phyloP scores from a whole-genome alignment of 1,140 invertebrate genomes.

The Macrosteles quadrilineatus region DNA sequence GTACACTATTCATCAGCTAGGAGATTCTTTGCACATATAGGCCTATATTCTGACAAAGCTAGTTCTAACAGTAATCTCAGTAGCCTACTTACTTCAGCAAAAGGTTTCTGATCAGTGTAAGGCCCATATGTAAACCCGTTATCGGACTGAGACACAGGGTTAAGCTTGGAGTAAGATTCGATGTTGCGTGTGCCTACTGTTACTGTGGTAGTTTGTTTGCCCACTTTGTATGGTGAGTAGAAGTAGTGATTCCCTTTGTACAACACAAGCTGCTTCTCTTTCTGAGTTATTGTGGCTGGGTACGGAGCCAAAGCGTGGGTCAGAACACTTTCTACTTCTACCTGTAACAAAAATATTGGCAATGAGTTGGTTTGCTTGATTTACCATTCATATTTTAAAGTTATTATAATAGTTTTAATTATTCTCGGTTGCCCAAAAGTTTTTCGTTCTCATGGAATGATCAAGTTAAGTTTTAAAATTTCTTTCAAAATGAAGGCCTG shows the following conservation, averaged over 20 bases:
- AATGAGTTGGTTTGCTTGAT: slow-evolving; percentile 15
- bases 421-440: background rate
- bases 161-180: slow-evolving; percentile 84
- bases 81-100: slow-evolving; percentile 46
- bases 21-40: no score
- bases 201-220: slow-evolving; percentile 79
- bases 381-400: background rate
- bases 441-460: background rate
- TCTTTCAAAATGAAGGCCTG: background rate
- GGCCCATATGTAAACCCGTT: slow-evolving; percentile 84
- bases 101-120: slow-evolving; percentile 71
- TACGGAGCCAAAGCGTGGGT: slow-evolving; percentile 77
- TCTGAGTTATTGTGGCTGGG: slow-evolving; percentile 85
- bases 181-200: slow-evolving; percentile 74
- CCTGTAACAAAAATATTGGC: slow-evolving; percentile 41
- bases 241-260: slow-evolving; percentile 84
- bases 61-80: no score
- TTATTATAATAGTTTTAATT: background rate
- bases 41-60: no score
- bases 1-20: no score
- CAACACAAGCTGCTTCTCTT: slow-evolving; percentile 90
- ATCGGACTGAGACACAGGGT: slow-evolving; percentile 79
- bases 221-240: slow-evolving; percentile 78
- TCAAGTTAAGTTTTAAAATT: background rate
- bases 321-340: slow-evolving; percentile 74